These are phyloP conservation scores for Pandion haliaetus DNA, from an alignment of 2,113 vertebrate species.

Conservation along the genomic window DNA sequence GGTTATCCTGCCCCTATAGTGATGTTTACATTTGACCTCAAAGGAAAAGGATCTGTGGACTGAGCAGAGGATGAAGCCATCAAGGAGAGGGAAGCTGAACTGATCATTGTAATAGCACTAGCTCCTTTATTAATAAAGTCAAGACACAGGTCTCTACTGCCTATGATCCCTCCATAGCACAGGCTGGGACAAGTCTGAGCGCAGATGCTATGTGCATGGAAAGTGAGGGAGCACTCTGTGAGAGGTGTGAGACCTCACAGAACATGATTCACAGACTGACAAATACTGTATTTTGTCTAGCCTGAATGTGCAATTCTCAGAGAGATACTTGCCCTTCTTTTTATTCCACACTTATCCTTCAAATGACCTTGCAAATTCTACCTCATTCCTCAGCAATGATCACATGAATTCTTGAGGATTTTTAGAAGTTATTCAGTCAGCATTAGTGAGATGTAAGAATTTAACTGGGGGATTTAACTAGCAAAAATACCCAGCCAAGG, in stretches of 20 bases:
- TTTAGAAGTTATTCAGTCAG: not conserved
- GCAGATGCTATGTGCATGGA: not conserved
- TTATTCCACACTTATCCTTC: not conserved
- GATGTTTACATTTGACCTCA: not conserved
- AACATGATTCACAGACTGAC: not conserved
- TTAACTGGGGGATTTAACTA: not conserved
- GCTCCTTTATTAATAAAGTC: not conserved
- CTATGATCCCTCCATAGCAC: not conserved
- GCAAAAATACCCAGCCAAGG: not conserved
- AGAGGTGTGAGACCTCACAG: not conserved
- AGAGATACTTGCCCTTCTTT: not conserved
- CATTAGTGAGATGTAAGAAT: not conserved
- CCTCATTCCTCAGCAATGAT: not conserved
- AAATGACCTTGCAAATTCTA: not conserved
- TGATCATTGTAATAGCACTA: not conserved
- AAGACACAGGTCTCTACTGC: not conserved
- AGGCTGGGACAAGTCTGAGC: not conserved
- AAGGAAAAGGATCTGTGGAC: not conserved
- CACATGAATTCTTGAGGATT: not conserved
- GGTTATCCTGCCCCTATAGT: not conserved
- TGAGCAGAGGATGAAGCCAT: not conserved
- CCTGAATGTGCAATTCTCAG: not conserved
- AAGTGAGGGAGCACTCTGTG: not conserved
- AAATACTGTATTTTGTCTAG: not conserved
- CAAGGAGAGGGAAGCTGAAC: not conserved